Percentiles rank a stretch among this genome's conserved stretches.
phyloP scores from a whole-genome alignment of 2,797 vertebrate species.

The Clarias laeviceps region DNA sequence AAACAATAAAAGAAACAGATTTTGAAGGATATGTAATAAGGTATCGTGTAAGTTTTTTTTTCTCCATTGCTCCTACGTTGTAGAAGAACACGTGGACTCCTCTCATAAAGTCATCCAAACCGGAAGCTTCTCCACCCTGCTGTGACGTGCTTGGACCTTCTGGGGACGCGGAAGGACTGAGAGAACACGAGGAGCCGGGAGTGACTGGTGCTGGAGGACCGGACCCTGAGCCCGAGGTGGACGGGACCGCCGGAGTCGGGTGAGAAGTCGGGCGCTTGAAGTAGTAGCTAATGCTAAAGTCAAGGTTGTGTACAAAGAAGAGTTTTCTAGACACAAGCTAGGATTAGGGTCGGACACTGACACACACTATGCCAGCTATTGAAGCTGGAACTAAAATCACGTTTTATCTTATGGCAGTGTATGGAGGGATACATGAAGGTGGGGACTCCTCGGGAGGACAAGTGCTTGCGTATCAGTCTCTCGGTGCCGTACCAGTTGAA shows the following conservation, averaged over 20 bases:
- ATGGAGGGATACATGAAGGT: slow-evolving; percentile 85
- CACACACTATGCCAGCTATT: background rate
- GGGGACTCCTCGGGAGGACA: slow-evolving; percentile 80
- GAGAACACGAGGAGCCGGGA: slow-evolving; percentile 29
- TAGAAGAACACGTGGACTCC: slow-evolving; percentile 78
- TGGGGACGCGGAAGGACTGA: slow-evolving; percentile 3
- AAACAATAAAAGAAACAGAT: background rate
- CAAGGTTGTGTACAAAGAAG: slow-evolving; percentile 11
- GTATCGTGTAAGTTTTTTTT: slow-evolving; percentile 75
- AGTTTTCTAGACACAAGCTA: background rate
- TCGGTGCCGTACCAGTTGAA: slow-evolving; percentile 97
- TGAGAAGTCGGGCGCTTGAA: slow-evolving; percentile 68
- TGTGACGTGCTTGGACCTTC: background rate
- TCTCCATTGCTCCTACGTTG: slow-evolving; percentile 73
- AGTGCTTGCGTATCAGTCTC: slow-evolving; percentile 86
- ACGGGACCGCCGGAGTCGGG: background rate
- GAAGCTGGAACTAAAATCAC: background rate
- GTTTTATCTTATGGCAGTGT: background rate
- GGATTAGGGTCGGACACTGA: background rate
- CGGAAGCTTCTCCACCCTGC: background rate
- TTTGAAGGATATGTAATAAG: slow-evolving; percentile 80
- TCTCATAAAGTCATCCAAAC: slow-evolving; percentile 74
- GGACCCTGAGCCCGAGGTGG: slow-evolving; percentile 26
- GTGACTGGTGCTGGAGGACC: slow-evolving; percentile 47
- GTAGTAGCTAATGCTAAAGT: slow-evolving; percentile 80